Percentiles rank a stretch among this genome's conserved stretches.
phyloP scores from a whole-genome alignment of 2,113 vertebrate genomes.

The Pelobates fuscus region DNA sequence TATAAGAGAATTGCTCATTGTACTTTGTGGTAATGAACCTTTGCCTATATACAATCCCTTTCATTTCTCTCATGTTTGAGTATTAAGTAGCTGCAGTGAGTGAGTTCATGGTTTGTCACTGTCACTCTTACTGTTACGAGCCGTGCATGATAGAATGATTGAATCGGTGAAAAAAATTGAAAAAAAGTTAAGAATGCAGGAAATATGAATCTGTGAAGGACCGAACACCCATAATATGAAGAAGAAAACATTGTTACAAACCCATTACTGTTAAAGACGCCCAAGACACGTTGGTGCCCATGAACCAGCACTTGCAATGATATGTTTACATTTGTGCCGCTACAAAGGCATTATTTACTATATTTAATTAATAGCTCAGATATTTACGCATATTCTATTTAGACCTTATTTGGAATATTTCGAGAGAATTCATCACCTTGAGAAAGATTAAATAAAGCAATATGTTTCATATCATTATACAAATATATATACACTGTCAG shows the following conservation, averaged over 20 bases:
- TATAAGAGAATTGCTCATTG: constrained; percentile 22
- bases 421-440: too few species aligned
- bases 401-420: too few species aligned
- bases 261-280: too few species aligned
- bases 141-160: background rate
- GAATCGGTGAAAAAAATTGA: constrained; percentile 5
- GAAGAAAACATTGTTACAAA: too few species aligned
- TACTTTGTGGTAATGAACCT: constrained; percentile 23
- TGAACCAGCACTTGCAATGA: background rate
- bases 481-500: too few species aligned
- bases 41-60: constrained; percentile 1
- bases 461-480: too few species aligned
- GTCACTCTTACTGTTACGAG: background rate
- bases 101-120: constrained; percentile 6
- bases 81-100: constrained; percentile 9
- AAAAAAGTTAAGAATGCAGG: constrained; percentile 1
- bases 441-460: too few species aligned
- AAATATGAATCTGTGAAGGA: constrained; percentile 12
- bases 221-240: too few species aligned
- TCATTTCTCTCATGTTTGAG: constrained; percentile 1
- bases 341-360: too few species aligned
- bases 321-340: too few species aligned
- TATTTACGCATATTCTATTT: too few species aligned
- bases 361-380: too few species aligned
- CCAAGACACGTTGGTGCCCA: background rate